Base-by-base conservation (phyloP, 2,113 vertebrate species). In the Chauna torquata region DNA sequence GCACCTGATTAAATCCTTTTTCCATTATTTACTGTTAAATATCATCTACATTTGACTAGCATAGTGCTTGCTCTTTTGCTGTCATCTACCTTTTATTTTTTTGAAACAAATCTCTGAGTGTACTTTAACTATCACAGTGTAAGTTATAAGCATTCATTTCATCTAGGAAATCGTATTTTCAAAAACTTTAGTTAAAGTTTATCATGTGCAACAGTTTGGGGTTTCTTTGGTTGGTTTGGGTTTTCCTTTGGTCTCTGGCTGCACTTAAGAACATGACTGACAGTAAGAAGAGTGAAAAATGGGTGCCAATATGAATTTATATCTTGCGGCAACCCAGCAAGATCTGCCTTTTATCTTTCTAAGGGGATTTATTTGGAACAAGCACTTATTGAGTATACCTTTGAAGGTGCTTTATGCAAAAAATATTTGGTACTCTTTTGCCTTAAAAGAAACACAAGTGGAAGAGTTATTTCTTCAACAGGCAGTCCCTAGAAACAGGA, bases 11-110 rank as follows among this genome's bases (percentile, higher is more conserved):
- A 52, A 71, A 79, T 86, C 13, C 30, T 30, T 81, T 54, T 65
- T 88, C 6, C n/a, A 84, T 91, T 96, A 79, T 94, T 97, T 97
- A 80, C 47, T 94, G 32, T 16, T 92, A 94, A 95, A 88, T 72
- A 88, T 68, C 32, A 36, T 90, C 38, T 95, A 92, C 15, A 52
- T 91, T 82, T 62, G 38, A 59, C 83, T 89, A 64, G 15, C 42
- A 55, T 32, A 50, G 50, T 68, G 82, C 62, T 96, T 83, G 25
- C 28, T 86, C 20, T 4, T 81, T 87, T 82, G 9, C 70, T 84
- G 24, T 54, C 68, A 92, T 92, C 69, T 25, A 14, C 57, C 52
- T 91, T 82, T 47, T 62, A 45, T 58, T 95, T 97, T 97, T 97
- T 92, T 96, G 45, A 87, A 90, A 16, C 18, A 40, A 58, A 55